Conservation (phyloP, 2,797 vertebrate species). For the Yasuhikotakia modesta region DNA sequence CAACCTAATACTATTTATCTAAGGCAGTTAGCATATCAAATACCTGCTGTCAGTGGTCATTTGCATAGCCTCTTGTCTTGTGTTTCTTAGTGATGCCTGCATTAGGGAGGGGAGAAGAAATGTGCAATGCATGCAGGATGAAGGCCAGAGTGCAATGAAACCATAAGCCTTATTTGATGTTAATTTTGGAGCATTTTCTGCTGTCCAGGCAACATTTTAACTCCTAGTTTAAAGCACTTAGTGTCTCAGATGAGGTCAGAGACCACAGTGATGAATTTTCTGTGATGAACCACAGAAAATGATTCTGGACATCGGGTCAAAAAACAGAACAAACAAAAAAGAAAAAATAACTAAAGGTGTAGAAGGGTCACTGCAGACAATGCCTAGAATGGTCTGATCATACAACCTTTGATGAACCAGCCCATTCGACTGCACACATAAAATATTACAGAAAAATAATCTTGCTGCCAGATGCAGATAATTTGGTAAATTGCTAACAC, state of each 20-base stretch:
- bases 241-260: conserved; percentile 49
- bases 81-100: conserved; percentile 33
- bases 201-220: conserved; percentile 48
- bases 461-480: no score
- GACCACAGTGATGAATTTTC: conserved; percentile 29
- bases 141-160: conserved; percentile 48
- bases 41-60: conserved; percentile 68
- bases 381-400: no score
- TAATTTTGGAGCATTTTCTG: conserved; percentile 40
- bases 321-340: neutral
- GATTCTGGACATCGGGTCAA: conserved; percentile 38
- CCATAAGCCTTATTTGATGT: conserved; percentile 53
- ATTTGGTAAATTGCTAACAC: no score
- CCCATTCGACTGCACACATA: no score
- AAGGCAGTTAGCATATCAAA: conserved; percentile 72
- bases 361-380: no score
- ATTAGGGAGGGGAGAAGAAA: conserved; percentile 48
- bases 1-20: conserved; percentile 71
- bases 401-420: no score
- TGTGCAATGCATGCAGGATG: conserved; percentile 49
- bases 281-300: no score
- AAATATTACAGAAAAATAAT: no score
- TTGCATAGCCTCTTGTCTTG: conserved; percentile 72
- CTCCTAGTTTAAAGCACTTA: conserved; percentile 59
- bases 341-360: neutral